Evolutionary conservation across 2,797 vertebrate genomes (phyloP).

Genomic region (Buphagus erythrorhynchus): DNA sequence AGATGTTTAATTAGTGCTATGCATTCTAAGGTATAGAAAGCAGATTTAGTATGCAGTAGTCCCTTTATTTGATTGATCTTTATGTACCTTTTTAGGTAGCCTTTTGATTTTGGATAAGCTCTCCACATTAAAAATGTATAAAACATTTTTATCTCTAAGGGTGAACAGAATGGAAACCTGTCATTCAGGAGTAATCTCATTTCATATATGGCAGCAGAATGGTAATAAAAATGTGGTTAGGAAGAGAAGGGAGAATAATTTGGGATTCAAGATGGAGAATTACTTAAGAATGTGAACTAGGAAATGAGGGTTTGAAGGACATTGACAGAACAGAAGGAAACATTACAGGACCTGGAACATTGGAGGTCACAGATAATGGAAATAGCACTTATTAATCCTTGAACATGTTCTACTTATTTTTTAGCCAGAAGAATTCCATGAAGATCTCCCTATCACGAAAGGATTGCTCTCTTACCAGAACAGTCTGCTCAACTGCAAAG

Average conservation of each 20-base stretch:
- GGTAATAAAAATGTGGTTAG: neutral
- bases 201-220: neutral
- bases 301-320: neutral
- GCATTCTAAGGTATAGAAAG: neutral
- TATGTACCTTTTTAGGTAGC: neutral
- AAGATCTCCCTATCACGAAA: conserved; percentile 19
- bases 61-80: neutral
- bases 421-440: conserved; percentile 37
- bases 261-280: neutral
- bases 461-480: conserved; percentile 49
- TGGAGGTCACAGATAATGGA: neutral
- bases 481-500: conserved; percentile 34
- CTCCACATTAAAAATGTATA: neutral
- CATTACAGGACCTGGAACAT: neutral
- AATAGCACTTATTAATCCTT: conserved; percentile 11
- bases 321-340: neutral
- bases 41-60: neutral
- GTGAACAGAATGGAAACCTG: conserved; percentile 37
- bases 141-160: conserved; percentile 59
- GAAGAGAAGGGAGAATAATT: neutral
- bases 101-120: neutral
- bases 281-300: neutral
- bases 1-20: neutral
- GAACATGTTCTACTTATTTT: conserved; percentile 11
- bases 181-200: neutral